phyloP scores from a whole-genome alignment of 2,888 invertebrate species.

The Julus scanicus region DNA sequence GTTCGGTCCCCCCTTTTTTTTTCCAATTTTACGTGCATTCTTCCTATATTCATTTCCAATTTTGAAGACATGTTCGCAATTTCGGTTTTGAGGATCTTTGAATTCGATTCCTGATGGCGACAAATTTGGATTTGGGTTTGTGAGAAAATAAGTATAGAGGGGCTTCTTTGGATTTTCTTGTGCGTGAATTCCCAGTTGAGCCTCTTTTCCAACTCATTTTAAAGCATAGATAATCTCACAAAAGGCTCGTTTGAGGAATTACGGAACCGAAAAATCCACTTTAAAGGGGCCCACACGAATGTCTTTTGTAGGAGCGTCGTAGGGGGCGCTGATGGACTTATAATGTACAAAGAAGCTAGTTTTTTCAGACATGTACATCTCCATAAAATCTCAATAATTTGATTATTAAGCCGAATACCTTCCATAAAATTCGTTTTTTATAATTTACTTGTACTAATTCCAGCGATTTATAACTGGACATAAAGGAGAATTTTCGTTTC shows the following conservation, averaged over 20 bases:
- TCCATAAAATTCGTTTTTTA: too few relatives aligned
- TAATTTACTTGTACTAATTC: too few relatives aligned
- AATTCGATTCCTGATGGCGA: slow-evolving; percentile 36
- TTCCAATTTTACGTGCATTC: slow-evolving; percentile 35
- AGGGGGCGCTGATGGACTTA: neutral
- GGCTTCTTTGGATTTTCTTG: slow-evolving; percentile 24
- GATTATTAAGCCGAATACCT: too few relatives aligned
- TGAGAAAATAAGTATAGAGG: slow-evolving; percentile 1
- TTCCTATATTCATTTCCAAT: slow-evolving; percentile 39
- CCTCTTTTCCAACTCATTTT: slow-evolving; percentile 21
- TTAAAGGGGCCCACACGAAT: neutral
- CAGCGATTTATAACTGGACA: too few relatives aligned
- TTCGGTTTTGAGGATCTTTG: slow-evolving; percentile 17
- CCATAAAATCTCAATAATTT: too few relatives aligned
- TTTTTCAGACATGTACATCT: neutral
- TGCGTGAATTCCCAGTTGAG: slow-evolving; percentile 17
- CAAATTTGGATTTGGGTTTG: slow-evolving; percentile 15
- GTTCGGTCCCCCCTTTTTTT: neutral
- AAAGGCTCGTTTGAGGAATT: slow-evolving; percentile 9
- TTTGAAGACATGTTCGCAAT: slow-evolving; percentile 35
- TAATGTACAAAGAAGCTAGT: neutral
- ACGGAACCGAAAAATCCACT: neutral
- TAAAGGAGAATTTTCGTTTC: too few relatives aligned
- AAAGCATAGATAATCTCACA: slow-evolving; percentile 42
- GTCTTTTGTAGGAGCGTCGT: neutral